Percentiles rank a stretch among this genome's conserved stretches.
These are phyloP conservation scores for Thyatira batis DNA, from an alignment of 2,888 invertebrate species.

Conservation along the genomic window DNA sequence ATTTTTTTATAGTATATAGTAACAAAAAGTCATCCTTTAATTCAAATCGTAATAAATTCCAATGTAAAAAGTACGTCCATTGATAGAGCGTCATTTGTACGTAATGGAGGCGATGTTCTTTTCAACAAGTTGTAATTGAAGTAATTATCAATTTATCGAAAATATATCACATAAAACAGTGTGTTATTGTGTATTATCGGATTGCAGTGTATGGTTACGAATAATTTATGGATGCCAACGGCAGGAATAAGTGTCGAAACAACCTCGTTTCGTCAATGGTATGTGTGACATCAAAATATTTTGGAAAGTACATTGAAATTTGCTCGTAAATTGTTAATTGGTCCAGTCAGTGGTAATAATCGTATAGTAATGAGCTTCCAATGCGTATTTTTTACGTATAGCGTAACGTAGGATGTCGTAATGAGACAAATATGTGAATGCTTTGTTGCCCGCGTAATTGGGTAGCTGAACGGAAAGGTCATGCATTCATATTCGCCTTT, in stretches of 20 bases:
- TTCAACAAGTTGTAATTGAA: constrained; percentile 59
- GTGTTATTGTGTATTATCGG: constrained; percentile 52
- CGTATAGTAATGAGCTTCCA: constrained; percentile 15
- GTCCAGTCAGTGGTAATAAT: constrained; percentile 26
- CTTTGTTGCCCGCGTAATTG: constrained; percentile 81
- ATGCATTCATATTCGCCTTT: constrained; percentile 71
- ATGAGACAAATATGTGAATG: constrained; percentile 45
- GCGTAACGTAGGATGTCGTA: constrained; percentile 15
- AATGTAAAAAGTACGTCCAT: constrained; percentile 49
- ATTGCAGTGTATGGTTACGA: constrained; percentile 61
- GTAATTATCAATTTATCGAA: constrained; percentile 50
- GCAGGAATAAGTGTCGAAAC: constrained; percentile 53
- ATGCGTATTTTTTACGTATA: constrained; percentile 15
- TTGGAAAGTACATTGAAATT: constrained; percentile 77
- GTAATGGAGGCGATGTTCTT: constrained; percentile 84
- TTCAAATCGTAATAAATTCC: constrained; percentile 53
- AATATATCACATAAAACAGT: constrained; percentile 64
- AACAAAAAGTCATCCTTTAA: neutral
- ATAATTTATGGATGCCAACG: constrained; percentile 63
- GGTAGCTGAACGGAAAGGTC: constrained; percentile 80
- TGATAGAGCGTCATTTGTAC: constrained; percentile 85
- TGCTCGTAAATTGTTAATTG: constrained; percentile 28
- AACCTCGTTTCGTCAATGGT: constrained; percentile 74
- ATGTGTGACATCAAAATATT: constrained; percentile 83
- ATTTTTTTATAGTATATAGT: neutral